phyloP scores from a whole-genome alignment of 2,888 invertebrate genomes.

The Coenonympha glycerion region DNA sequence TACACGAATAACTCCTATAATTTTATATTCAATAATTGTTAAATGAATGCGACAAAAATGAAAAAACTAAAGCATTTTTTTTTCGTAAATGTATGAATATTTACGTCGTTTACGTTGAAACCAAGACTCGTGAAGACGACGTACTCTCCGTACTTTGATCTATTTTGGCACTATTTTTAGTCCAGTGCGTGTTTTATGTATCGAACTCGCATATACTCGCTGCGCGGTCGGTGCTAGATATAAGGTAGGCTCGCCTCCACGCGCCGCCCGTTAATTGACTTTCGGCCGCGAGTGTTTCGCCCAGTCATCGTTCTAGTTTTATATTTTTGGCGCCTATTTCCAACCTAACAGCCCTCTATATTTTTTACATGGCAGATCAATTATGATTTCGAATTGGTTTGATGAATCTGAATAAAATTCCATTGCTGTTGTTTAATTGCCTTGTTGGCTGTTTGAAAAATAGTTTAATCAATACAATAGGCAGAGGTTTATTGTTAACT shows the following conservation, averaged over 20 bases:
- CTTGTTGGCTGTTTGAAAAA: conserved; percentile 68
- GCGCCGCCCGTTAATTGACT: conserved; percentile 69
- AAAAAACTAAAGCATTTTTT: too few relatives aligned
- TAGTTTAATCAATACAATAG: conserved; percentile 59
- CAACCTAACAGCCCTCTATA: conserved; percentile 67
- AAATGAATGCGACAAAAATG: too few relatives aligned
- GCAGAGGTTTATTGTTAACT: conserved; percentile 41
- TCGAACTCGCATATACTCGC: conserved; percentile 34
- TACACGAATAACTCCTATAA: too few relatives aligned
- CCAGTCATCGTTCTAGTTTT: conserved; percentile 73
- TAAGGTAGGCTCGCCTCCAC: conserved; percentile 53
- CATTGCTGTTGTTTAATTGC: conserved; percentile 72
- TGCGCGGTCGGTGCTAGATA: conserved; percentile 41
- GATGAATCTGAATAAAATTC: conserved; percentile 75
- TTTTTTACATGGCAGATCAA: conserved; percentile 74
- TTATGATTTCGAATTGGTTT: conserved; percentile 74
- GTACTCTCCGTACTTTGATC: too few relatives aligned
- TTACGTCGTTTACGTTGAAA: too few relatives aligned
- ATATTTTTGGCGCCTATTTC: conserved; percentile 73
- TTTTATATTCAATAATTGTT: too few relatives aligned
- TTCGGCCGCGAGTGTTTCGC: conserved; percentile 63
- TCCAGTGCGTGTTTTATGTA: conserved; percentile 27
- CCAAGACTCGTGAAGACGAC: too few relatives aligned
- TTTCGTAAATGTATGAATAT: too few relatives aligned
- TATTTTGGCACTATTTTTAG: too few relatives aligned